Conservation (phyloP, 2,888 invertebrate genomes). For the Prenolepis imparis region DNA sequence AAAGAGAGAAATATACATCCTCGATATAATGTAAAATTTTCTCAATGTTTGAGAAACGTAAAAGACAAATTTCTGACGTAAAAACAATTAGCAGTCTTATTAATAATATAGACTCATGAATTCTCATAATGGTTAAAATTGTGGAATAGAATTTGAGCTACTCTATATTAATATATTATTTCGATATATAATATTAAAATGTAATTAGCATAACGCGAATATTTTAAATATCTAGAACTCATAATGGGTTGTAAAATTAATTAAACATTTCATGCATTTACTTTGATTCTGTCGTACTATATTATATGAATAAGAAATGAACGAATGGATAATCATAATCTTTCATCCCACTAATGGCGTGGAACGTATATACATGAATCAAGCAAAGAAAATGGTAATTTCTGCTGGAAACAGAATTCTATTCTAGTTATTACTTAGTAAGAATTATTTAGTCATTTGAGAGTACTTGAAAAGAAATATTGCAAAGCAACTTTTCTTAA, state of each 20-base stretch:
- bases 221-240: conserved; percentile 24
- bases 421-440: not conserved
- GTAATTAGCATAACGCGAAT: conserved; percentile 6
- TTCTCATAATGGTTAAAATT: not conserved
- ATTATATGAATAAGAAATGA: conserved; percentile 38
- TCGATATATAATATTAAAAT: not conserved
- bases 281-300: conserved; percentile 3
- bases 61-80: not conserved
- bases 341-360: conserved; percentile 1
- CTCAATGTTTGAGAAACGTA: not conserved
- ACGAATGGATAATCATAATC: conserved; percentile 19
- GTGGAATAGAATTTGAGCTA: not conserved
- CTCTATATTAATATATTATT: not conserved
- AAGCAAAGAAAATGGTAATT: conserved; percentile 3
- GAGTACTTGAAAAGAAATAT: not conserved
- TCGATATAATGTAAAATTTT: not conserved
- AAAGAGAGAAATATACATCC: not conserved
- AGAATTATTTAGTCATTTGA: not conserved
- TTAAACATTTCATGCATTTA: conserved; percentile 13
- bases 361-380: not conserved
- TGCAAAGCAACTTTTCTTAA: not conserved
- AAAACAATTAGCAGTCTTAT: not conserved
- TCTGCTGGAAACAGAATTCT: not conserved
- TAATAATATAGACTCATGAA: not conserved
- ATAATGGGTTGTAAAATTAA: conserved; percentile 41